Conservation (phyloP, 2,797 vertebrate species). For the Pagetopsis macropterus region DNA sequence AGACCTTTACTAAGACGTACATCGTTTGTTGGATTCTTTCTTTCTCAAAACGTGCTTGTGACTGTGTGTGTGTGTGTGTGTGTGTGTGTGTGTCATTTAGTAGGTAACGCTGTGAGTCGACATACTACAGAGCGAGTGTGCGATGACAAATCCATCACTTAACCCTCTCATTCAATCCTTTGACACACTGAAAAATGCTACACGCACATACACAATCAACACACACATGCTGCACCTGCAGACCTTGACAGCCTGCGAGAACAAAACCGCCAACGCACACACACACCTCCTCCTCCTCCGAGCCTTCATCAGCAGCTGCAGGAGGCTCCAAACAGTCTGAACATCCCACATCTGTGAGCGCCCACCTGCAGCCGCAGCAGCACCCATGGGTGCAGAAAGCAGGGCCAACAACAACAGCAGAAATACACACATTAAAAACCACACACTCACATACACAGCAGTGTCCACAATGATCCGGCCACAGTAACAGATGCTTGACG, state of each 20-base stretch:
- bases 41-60: slow-evolving; percentile 8
- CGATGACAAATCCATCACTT: slow-evolving; percentile 75
- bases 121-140: slow-evolving; percentile 52
- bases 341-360: slow-evolving; percentile 36
- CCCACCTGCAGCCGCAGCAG: slow-evolving; percentile 52
- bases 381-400: slow-evolving; percentile 26
- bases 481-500: slow-evolving; percentile 44
- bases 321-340: slow-evolving; percentile 39
- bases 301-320: slow-evolving; percentile 40
- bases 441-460: background rate
- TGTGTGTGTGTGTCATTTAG: slow-evolving; percentile 44
- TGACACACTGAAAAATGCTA: slow-evolving; percentile 24
- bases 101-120: slow-evolving; percentile 44
- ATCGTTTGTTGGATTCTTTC: slow-evolving; percentile 12
- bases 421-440: background rate
- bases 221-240: slow-evolving; percentile 18
- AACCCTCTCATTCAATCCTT: slow-evolving; percentile 67
- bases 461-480: background rate
- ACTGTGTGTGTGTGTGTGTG: background rate
- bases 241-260: slow-evolving; percentile 18
- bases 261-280: background rate
- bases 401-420: background rate
- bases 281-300: background rate
- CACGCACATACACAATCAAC: background rate
- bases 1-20: background rate